A percentile compares a stretch with the other conserved stretches of the same genome.
phyloP scores from a whole-genome alignment of 2,888 invertebrate genomes.

The Coremacera marginata region DNA sequence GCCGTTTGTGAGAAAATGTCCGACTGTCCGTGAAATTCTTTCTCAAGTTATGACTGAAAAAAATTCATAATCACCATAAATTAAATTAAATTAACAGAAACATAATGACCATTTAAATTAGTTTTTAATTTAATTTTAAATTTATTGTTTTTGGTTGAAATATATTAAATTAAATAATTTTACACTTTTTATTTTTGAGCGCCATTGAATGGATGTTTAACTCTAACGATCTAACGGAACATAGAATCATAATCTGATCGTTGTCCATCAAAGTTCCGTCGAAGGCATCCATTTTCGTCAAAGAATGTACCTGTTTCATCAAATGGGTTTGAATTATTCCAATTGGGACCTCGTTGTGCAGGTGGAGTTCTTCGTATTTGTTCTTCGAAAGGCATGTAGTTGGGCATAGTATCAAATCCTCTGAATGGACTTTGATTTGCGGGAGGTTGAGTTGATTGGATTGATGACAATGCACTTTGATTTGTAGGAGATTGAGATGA shows the following conservation, averaged over 20 bases:
- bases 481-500: neutral
- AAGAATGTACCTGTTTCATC: neutral
- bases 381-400: constrained; percentile 42
- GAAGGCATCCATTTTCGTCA: too few relatives aligned
- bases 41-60: too few relatives aligned
- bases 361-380: constrained; percentile 32
- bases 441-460: neutral
- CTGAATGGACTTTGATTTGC: neutral
- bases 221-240: too few relatives aligned
- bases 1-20: too few relatives aligned
- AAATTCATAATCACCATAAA: too few relatives aligned
- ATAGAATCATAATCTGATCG: too few relatives aligned
- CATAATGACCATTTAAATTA: too few relatives aligned
- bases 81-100: too few relatives aligned
- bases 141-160: neutral
- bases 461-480: constrained; percentile 4
- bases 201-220: neutral
- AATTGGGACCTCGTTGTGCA: neutral
- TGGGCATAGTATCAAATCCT: constrained; percentile 41
- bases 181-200: neutral
- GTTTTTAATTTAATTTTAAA: too few relatives aligned
- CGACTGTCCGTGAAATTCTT: too few relatives aligned
- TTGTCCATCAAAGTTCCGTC: too few relatives aligned
- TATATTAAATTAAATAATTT: neutral
- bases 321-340: neutral